Conservation (phyloP, 2,888 invertebrate species). For the Heliconius aoede region DNA sequence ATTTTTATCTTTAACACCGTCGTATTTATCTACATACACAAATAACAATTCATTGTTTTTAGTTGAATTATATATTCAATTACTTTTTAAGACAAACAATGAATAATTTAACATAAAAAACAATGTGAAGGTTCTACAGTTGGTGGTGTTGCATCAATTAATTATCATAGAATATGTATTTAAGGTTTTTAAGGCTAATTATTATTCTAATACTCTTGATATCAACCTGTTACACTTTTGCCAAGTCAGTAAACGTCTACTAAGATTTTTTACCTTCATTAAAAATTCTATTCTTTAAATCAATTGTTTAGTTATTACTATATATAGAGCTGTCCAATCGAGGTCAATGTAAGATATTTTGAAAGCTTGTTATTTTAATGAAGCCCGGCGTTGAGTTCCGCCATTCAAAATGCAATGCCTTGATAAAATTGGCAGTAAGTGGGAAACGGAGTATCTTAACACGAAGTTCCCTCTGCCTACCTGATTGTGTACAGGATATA, state of each 20-base stretch:
- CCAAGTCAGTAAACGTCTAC: neutral
- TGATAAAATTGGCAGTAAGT: neutral
- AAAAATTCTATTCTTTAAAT: slow-evolving; percentile 34
- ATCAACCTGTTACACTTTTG: slow-evolving; percentile 7
- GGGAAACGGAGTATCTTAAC: neutral
- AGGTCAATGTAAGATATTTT: slow-evolving; percentile 11
- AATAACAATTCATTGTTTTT: too few species aligned
- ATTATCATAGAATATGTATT: slow-evolving; percentile 8
- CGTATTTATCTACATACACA: too few species aligned
- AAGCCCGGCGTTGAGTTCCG: neutral
- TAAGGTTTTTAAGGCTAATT: neutral
- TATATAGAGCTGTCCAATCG: neutral
- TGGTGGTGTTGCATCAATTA: neutral
- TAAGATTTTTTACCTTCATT: slow-evolving; percentile 26
- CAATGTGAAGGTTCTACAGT: neutral
- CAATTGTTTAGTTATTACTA: slow-evolving; percentile 26
- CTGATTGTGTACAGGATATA: neutral
- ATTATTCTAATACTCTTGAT: neutral
- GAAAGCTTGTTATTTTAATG: neutral
- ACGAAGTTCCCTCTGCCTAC: too few species aligned
- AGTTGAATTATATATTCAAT: neutral
- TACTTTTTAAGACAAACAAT: neutral
- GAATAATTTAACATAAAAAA: neutral
- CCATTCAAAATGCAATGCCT: neutral
- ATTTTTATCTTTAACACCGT: neutral